Percentiles rank a stretch among this genome's conserved stretches.
phyloP scores from a whole-genome alignment of 2,888 invertebrate genomes.

The Emmelina monodactyla region DNA sequence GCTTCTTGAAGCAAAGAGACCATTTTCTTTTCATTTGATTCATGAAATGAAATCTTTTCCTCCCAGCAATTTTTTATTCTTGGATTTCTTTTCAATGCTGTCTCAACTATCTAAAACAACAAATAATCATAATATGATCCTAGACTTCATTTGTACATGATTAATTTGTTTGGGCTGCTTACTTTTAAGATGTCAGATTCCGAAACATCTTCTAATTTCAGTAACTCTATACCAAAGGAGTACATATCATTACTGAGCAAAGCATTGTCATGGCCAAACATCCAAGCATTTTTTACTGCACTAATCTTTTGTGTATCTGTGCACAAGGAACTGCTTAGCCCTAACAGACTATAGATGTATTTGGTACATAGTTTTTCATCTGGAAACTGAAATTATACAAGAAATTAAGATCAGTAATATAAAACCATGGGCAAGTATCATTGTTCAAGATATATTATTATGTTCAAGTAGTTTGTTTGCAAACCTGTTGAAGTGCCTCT shows the following conservation, averaged over 20 bases:
- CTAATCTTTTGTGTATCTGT: slow-evolving; percentile 34
- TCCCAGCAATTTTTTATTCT: slow-evolving; percentile 36
- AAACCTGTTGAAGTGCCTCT: slow-evolving; percentile 40
- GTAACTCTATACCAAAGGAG: slow-evolving; percentile 41
- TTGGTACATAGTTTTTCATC: slow-evolving; percentile 42
- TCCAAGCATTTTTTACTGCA: slow-evolving; percentile 48
- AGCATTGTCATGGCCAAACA: slow-evolving; percentile 39
- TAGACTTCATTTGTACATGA: too few relatives aligned
- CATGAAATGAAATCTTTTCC: slow-evolving; percentile 34
- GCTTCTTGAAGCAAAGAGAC: slow-evolving; percentile 37
- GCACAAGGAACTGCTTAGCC: slow-evolving; percentile 29
- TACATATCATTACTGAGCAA: slow-evolving; percentile 46
- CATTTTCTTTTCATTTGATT: slow-evolving; percentile 40
- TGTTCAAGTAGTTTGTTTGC: background rate
- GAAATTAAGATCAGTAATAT: slow-evolving; percentile 2
- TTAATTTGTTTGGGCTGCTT: too few relatives aligned
- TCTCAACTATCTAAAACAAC: slow-evolving; percentile 36
- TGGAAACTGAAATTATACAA: slow-evolving; percentile 34
- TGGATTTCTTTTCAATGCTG: slow-evolving; percentile 31
- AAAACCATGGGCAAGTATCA: slow-evolving; percentile 1
- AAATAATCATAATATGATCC: too few relatives aligned
- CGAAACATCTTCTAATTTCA: slow-evolving; percentile 34
- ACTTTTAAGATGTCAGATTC: too few relatives aligned
- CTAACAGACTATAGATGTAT: slow-evolving; percentile 43
- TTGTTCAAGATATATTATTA: background rate